Evolutionary conservation across 2,888 invertebrate genomes (phyloP), one percentile per base, ranked within the genome.

Genomic region (Embidobia sp.): DNA sequence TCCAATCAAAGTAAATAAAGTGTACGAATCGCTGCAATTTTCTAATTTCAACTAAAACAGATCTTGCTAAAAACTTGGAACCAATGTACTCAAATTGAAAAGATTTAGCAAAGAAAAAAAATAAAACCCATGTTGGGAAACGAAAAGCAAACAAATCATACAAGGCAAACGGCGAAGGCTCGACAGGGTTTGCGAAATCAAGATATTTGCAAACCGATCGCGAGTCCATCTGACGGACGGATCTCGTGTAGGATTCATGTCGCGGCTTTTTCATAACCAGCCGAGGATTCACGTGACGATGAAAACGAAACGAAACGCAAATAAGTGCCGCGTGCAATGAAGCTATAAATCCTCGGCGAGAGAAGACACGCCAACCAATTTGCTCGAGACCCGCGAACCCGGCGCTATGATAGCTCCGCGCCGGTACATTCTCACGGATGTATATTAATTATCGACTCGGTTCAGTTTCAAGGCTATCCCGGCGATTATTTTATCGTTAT

Each of bases 361-460:
- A 73, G 84, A 86, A 86, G 85, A 85, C 85, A 85, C 85, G 86
- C 85, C 83, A 87, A 77, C 84, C 87, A 85, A 86, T 87, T 87
- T 85, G 82, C 83, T 79, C 77, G 81, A 78, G 82, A 84, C 82
- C 82, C 80, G 78, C 77, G 75, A 76, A 78, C 79, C 44, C 61
- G 67, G 49, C 29, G 37, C 69, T 61, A 42, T 57, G 73, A 70
- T 61, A 72, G 61, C 61, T 74, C 40, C 29, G 46, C 72, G 64
- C 29, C 35, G 49, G 69, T 72, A 59, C 70, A 76, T 75, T 75
- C 73, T 77, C 74, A 76, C 75, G 77, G 73, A 72, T 77, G 72
- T 78, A 67, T 77, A 79, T 73, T 72, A 78, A 81, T 80, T 78
- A 79, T 77, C 72, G 76, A 51, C 64, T 64, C 55, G 51, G 42